Base-by-base conservation (phyloP, 2,113 vertebrate species). In the Eurypyga helias region DNA sequence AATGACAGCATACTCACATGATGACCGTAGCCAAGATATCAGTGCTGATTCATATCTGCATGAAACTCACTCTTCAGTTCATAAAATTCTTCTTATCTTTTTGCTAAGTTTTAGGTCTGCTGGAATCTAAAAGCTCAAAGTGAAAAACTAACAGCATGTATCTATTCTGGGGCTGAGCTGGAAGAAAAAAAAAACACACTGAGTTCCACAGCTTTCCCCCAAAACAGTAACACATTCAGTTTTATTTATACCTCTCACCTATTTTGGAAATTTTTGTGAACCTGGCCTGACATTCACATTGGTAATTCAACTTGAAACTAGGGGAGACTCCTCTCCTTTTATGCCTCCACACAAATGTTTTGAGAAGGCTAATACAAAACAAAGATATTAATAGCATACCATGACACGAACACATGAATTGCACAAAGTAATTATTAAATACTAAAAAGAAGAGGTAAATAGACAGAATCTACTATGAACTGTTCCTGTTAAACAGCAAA, bases 11-110 rank as follows among this genome's bases (percentile, higher is more conserved):
- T 89, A 92, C 61, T 96, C 94, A 95, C 83, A 92, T 91, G 94
- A 93, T 89, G 77, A 97, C 14, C 15, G 62, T 21, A 94, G 95
- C 80, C 95, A 95, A 82, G 81, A 52, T 84, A 84, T 86, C 95
- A 87, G 65, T 69, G 89, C 95, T 96, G 95, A 97, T 97, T 96
- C 94, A 96, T 97, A 95, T 93, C 94, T 91, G 89, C 93, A 93
- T 93, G 91, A 89, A 95, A 89, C 57, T 91, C 51, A 55, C 29
- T 93, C 89, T 91, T 82, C 46, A 29, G 80, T 95, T 93, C 94
- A 92, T 64, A 89, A 96, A 92, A 87, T 97, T 89, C 65, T 83
- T 94, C 88, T 60, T 78, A 92, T 96, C 80, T 85, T 90, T 92
- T 96, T 92, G 77, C 82, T 85, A 97, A 91, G 77, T 96, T 89